Evolutionary conservation across 2,888 invertebrate species (phyloP), one percentile per base, ranked within the genome.

Genomic region (Steromphala cineraria): DNA sequence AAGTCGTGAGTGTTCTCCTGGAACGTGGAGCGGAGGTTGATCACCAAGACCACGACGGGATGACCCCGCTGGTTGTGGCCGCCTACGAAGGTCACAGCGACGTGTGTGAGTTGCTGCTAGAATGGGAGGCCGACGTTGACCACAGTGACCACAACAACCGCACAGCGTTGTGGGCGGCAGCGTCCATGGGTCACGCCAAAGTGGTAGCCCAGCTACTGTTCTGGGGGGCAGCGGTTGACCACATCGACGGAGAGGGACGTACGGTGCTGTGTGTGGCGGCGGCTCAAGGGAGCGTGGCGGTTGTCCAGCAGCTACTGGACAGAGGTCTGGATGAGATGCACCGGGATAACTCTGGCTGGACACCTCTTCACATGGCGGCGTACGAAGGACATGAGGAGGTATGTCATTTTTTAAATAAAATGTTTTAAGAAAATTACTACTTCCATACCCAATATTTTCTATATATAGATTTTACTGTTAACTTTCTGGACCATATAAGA

Each of bases 221-320:
- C 94, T 98, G 98, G 98, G 98, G 98, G 56, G 98, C 98, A 84
- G 97, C 97, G 90, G 97, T 98, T 78, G 98, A 98, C 94, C 96
- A 96, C 89, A 98, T 98, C 95, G 98, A 99, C 94, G 95, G 96
- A 3, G 98, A 98, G 93, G 98, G 98, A 0, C 95, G 98, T 53
- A 98, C 98, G 0, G 98, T 94, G 56, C 91, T 95, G 40, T 94
- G 94, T 77, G 93, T 94, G 28, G 94, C 94, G 8, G 93, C 94
- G 15, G 93, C 93, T 15, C 89, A 91, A 82, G 90, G 90, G 10
- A 90, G 88, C 0, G 96, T 96, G 53, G 97, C 97, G 88, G 97
- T 98, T 13, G 98, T 98, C 0, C 95, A 97, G 24, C 97, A 97
- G 91, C 94, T 99, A 62, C 94, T 99, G 19, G 93, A 93, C 82